These are phyloP conservation scores for Chrysodeixis includens DNA, from an alignment of 2,888 invertebrate species.

Conservation along the genomic window DNA sequence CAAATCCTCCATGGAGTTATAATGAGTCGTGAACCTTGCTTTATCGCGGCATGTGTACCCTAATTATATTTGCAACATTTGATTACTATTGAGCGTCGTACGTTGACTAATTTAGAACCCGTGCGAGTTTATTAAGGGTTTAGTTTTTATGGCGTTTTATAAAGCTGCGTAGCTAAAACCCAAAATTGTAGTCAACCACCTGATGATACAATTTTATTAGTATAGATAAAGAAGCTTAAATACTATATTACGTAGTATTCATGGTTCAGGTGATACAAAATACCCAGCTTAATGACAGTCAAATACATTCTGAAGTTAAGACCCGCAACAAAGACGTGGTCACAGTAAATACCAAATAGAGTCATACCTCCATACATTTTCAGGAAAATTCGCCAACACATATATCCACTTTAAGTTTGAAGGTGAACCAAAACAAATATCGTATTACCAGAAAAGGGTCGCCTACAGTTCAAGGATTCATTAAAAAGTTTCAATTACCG, in stretches of 20 bases:
- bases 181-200: too few species aligned
- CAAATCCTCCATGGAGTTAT: constrained; percentile 60
- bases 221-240: too few species aligned
- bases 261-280: background rate
- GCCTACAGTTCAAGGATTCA: constrained; percentile 42
- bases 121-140: background rate
- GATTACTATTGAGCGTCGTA: constrained; percentile 27
- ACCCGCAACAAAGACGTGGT: background rate
- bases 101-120: constrained; percentile 6
- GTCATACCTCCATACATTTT: constrained; percentile 9
- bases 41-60: constrained; percentile 28
- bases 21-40: constrained; percentile 38
- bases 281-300: background rate
- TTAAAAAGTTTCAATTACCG: constrained; percentile 58
- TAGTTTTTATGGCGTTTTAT: background rate
- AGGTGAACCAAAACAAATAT: constrained; percentile 54
- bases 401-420: constrained; percentile 45
- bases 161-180: too few species aligned
- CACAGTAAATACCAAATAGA: constrained; percentile 6
- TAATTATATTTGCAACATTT: constrained; percentile 39
- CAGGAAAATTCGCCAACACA: constrained; percentile 24
- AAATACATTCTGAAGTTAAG: background rate
- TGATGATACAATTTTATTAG: too few species aligned
- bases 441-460: constrained; percentile 51
- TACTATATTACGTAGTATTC: too few species aligned